These are phyloP conservation scores for Eriocheir sinensis DNA, from an alignment of 1,140 invertebrate genomes.

Conservation along the genomic window DNA sequence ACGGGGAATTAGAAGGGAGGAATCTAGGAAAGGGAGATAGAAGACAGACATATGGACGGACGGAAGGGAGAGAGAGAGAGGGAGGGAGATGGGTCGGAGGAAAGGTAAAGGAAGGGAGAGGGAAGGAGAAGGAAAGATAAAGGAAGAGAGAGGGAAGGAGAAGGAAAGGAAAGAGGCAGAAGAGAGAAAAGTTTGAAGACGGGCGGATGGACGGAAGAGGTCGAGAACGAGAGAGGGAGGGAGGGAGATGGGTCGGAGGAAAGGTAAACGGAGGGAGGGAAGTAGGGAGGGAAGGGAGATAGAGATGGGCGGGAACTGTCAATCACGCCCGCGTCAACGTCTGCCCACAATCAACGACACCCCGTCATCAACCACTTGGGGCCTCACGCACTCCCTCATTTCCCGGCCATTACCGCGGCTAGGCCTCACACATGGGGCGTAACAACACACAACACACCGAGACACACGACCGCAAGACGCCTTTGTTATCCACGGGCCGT, in stretches of 20 bases:
- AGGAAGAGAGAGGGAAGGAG: background rate
- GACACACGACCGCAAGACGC: background rate
- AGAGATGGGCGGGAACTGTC: constrained; percentile 24
- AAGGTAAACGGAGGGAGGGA: background rate
- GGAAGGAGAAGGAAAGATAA: background rate
- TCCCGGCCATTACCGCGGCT: constrained; percentile 39
- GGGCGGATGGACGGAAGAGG: background rate
- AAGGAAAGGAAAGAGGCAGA: background rate
- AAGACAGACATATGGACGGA: background rate
- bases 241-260: background rate
- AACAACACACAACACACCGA: constrained; percentile 37
- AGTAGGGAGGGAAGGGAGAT: constrained; percentile 28
- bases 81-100: background rate
- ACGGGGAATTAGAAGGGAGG: background rate
- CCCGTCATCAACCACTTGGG: constrained; percentile 58
- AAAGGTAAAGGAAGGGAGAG: background rate
- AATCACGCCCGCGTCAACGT: constrained; percentile 60
- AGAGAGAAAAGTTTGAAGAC: background rate
- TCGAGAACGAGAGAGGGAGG: background rate
- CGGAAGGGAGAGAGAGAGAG: background rate
- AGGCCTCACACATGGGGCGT: constrained; percentile 42
- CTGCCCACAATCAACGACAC: constrained; percentile 37
- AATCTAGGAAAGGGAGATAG: background rate
- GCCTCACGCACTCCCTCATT: constrained; percentile 53
- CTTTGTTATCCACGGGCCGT: background rate